phyloP scores from a whole-genome alignment of 2,888 invertebrate species.

The Morpho achilles region DNA sequence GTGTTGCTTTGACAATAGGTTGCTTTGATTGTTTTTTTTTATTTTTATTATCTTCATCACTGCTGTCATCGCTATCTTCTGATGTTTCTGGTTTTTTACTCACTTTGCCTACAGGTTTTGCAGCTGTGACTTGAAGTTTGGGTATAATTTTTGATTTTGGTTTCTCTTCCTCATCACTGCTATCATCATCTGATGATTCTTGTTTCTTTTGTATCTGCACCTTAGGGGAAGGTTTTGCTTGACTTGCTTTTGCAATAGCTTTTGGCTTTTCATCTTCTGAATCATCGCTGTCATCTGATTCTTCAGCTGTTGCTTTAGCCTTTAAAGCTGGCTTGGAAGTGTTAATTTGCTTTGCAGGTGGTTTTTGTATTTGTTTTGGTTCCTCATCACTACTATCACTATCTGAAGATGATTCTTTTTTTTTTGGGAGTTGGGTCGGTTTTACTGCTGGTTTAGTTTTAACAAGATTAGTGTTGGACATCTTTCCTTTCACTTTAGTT shows the following conservation, averaged over 20 bases:
- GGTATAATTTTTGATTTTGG: constrained; percentile 2
- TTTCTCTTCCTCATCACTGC: constrained; percentile 7
- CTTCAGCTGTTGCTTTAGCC: constrained; percentile 35
- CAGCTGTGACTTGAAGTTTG: constrained; percentile 7
- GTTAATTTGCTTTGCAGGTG: constrained; percentile 27
- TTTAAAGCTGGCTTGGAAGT: constrained; percentile 30
- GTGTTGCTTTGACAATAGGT: constrained; percentile 33
- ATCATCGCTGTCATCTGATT: constrained; percentile 52
- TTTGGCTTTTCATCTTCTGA: constrained; percentile 39
- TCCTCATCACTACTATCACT: constrained; percentile 39
- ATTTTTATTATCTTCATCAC: constrained; percentile 46
- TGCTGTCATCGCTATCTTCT: constrained; percentile 49
- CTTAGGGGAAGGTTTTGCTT: constrained; percentile 25
- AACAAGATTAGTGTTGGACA: constrained; percentile 27
- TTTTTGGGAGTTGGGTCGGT: constrained; percentile 39
- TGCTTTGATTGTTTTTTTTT: constrained; percentile 29
- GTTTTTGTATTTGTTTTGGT: constrained; percentile 21
- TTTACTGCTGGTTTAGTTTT: constrained; percentile 34
- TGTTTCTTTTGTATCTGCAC: constrained; percentile 29
- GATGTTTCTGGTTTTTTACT: constrained; percentile 29
- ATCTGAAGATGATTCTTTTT: constrained; percentile 38
- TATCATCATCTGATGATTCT: constrained; percentile 15
- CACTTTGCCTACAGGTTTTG: constrained; percentile 6
- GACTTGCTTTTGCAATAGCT: constrained; percentile 18
- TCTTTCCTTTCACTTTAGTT: constrained; percentile 28